These are phyloP conservation scores for Apodemus speciosus DNA, from an alignment of 2,113 vertebrate genomes.

Conservation along the genomic window DNA sequence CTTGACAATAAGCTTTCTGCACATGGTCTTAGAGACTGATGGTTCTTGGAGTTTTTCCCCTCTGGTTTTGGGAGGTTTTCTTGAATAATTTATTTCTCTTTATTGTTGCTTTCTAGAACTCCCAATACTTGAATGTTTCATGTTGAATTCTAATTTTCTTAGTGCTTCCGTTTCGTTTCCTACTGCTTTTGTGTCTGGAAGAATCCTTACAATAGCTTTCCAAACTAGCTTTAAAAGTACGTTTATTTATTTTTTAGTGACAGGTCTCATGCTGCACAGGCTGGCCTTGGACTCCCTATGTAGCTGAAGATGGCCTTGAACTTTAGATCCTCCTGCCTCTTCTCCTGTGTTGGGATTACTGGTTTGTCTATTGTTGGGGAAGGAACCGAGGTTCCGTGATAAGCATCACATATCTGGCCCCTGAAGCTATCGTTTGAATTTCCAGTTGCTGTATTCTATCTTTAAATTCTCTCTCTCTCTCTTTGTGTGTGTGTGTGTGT, in stretches of 20 bases:
- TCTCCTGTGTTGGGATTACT: background rate
- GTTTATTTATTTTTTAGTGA: background rate
- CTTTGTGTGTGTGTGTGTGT: background rate
- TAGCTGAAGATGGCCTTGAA: background rate
- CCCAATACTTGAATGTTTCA: background rate
- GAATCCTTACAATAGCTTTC: background rate
- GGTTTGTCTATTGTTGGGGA: background rate
- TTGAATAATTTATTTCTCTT: slow-evolving; percentile 38
- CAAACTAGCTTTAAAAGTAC: background rate
- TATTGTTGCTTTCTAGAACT: slow-evolving; percentile 36
- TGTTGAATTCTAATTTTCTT: slow-evolving; percentile 46
- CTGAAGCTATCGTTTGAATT: background rate
- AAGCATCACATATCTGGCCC: background rate
- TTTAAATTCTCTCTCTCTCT: background rate
- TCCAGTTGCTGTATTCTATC: background rate
- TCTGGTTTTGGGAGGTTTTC: slow-evolving; percentile 29
- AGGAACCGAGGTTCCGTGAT: background rate
- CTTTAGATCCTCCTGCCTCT: background rate
- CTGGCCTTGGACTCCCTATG: background rate
- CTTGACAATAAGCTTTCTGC: background rate
- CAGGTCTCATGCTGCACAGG: background rate
- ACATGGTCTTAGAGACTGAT: background rate
- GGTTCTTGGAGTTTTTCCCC: background rate
- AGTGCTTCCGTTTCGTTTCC: background rate
- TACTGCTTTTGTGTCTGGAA: background rate